Percentiles rank a stretch among this genome's conserved stretches.
Conservation (phyloP, 2,113 vertebrate genomes). For the Eidolon helvum region DNA sequence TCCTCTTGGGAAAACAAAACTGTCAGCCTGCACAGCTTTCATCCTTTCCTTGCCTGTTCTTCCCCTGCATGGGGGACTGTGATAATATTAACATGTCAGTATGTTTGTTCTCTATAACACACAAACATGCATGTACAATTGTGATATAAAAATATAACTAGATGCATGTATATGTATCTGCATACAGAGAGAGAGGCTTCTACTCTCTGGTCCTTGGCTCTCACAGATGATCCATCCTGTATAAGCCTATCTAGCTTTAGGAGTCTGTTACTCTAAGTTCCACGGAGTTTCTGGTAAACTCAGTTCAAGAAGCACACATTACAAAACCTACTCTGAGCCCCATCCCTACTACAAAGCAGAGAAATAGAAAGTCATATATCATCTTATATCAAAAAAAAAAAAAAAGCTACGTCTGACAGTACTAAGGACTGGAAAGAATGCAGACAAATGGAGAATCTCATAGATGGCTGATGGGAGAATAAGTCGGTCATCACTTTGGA, state of each 20-base stretch:
- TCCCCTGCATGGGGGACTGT: background rate
- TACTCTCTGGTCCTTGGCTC: background rate
- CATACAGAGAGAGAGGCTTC: background rate
- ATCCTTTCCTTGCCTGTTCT: background rate
- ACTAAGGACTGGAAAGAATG: background rate
- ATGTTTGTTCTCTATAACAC: background rate
- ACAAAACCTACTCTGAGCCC: background rate
- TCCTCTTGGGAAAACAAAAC: background rate
- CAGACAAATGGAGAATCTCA: background rate
- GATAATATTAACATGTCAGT: background rate
- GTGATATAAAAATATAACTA: background rate
- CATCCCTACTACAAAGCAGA: background rate
- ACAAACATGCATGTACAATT: background rate
- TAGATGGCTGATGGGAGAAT: background rate
- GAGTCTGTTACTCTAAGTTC: background rate
- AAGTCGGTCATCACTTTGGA: background rate
- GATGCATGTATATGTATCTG: background rate
- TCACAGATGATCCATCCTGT: background rate
- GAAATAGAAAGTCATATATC: background rate
- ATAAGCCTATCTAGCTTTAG: background rate
- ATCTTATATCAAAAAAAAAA: background rate
- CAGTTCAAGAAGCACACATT: background rate
- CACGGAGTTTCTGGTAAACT: background rate
- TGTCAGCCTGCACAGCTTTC: background rate
- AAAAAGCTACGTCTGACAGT: background rate